Evolutionary conservation across 2,888 invertebrate genomes (phyloP).

Genomic region (Lysandra bellargus): DNA sequence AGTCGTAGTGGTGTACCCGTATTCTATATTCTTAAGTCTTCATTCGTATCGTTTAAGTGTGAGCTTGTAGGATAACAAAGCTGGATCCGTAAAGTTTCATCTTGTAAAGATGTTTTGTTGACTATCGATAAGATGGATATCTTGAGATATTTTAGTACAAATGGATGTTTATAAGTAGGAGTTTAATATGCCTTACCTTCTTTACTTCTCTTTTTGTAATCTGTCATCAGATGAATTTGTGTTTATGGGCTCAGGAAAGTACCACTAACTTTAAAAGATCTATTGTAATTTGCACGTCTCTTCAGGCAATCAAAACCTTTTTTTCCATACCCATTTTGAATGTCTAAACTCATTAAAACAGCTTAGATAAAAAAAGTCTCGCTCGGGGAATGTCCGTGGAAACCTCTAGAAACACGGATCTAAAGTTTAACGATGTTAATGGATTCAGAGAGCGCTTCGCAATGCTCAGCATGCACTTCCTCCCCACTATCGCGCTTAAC

Average conservation of each 20-base stretch:
- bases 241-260: background rate
- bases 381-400: background rate
- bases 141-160: slow-evolving; percentile 26
- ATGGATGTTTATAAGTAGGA: background rate
- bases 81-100: slow-evolving; percentile 16
- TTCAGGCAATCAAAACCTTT: background rate
- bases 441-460: slow-evolving; percentile 23
- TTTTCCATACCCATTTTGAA: background rate
- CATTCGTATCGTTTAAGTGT: slow-evolving; percentile 60
- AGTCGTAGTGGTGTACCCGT: slow-evolving; percentile 40
- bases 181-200: background rate
- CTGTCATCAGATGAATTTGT: background rate
- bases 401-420: background rate
- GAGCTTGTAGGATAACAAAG: slow-evolving; percentile 68
- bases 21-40: slow-evolving; percentile 54
- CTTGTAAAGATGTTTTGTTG: slow-evolving; percentile 13
- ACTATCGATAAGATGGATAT: slow-evolving; percentile 8
- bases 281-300: background rate
- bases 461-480: slow-evolving; percentile 24
- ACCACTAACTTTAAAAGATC: background rate
- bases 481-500: background rate
- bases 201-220: background rate
- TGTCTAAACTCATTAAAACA: background rate
- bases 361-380: background rate
- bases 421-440: slow-evolving; percentile 26